phyloP scores from a whole-genome alignment of 2,113 vertebrate species.

The Globicephala melas region DNA sequence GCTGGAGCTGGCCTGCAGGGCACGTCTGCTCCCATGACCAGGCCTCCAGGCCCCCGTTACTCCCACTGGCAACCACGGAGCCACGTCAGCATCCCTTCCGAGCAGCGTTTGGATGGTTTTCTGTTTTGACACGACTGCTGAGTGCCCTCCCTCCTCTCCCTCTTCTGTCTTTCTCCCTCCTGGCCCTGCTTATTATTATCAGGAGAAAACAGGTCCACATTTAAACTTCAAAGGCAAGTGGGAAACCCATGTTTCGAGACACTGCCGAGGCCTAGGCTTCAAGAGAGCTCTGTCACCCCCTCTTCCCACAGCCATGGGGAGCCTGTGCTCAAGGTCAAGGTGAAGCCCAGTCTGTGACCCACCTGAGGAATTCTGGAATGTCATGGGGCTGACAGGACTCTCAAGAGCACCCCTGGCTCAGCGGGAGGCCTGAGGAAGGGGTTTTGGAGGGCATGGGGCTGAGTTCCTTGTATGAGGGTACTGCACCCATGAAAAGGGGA shows the following conservation, averaged over 20 bases:
- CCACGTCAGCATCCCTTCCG: rapidly evolving
- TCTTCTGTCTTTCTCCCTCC: neutral
- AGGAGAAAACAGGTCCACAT: neutral
- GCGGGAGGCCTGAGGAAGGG: neutral
- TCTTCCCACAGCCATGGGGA: neutral
- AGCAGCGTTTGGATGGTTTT: neutral
- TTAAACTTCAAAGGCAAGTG: constrained; percentile 27
- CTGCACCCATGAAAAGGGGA: rapidly evolving
- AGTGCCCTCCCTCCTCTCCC: neutral
- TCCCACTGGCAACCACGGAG: rapidly evolving
- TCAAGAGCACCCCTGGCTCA: neutral
- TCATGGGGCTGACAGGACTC: neutral
- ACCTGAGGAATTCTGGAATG: neutral
- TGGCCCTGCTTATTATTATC: neutral
- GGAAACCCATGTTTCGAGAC: neutral
- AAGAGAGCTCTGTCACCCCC: too few relatives aligned
- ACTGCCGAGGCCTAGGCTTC: neutral
- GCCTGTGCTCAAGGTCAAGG: neutral
- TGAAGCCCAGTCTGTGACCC: neutral
- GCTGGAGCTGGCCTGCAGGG: neutral
- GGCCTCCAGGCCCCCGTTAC: neutral
- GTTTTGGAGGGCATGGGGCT: rapidly evolving
- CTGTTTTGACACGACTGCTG: neutral
- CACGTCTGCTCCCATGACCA: rapidly evolving
- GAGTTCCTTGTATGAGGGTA: neutral